phyloP scores from a whole-genome alignment of 2,888 invertebrate species.

The Empis livida region DNA sequence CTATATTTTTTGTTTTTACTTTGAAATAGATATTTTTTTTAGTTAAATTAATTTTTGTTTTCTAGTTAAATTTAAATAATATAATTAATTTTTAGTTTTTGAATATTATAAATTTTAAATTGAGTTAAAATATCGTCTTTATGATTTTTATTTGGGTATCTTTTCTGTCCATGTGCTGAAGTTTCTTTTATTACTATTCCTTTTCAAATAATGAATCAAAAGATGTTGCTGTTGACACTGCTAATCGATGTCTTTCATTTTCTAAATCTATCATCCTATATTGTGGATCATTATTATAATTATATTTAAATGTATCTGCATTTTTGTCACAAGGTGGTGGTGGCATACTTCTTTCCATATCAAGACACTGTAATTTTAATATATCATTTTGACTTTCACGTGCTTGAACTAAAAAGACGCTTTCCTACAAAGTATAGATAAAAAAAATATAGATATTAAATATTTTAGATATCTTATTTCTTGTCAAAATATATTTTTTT shows the following conservation, averaged over 20 bases:
- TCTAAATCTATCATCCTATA: slow-evolving; percentile 6
- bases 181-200: neutral
- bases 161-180: too few species aligned
- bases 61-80: too few species aligned
- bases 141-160: too few species aligned
- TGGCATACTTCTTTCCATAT: slow-evolving; percentile 19
- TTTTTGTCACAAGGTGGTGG: too few species aligned
- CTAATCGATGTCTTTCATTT: slow-evolving; percentile 3
- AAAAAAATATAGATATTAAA: neutral
- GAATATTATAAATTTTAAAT: too few species aligned
- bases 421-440: slow-evolving; percentile 43
- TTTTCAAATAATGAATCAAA: slow-evolving; percentile 7
- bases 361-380: slow-evolving; percentile 30
- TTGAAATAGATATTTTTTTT: too few species aligned
- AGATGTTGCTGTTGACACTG: slow-evolving; percentile 11
- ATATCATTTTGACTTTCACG: slow-evolving; percentile 50
- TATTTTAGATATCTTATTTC: too few species aligned
- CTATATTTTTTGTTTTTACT: too few species aligned
- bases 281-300: slow-evolving; percentile 1
- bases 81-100: too few species aligned
- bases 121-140: too few species aligned
- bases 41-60: too few species aligned
- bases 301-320: neutral
- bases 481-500: too few species aligned
- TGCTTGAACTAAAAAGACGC: slow-evolving; percentile 68